Conservation (phyloP, 2,113 vertebrate genomes). For the Bos taurus region DNA sequence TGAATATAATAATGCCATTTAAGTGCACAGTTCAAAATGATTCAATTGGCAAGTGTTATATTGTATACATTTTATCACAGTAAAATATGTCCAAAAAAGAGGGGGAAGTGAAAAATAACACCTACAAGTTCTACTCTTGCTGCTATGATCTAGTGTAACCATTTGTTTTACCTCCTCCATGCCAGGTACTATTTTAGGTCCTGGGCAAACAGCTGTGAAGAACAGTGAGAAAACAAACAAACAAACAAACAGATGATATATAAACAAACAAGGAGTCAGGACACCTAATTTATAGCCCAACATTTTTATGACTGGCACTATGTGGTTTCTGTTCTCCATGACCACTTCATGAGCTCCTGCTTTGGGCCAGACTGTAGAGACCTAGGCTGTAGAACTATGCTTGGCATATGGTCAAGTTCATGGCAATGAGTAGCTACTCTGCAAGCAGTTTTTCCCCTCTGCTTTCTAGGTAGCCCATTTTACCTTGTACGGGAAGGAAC, state of each 20-base stretch:
- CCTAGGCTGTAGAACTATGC: not conserved
- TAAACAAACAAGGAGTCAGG: not conserved
- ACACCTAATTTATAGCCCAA: not conserved
- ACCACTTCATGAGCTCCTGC: not conserved
- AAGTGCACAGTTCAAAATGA: not conserved
- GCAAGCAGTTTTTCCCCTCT: not conserved
- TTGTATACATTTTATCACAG: not conserved
- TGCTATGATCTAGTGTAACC: not conserved
- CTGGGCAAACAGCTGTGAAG: not conserved
- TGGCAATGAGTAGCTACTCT: not conserved
- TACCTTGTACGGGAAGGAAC: not conserved
- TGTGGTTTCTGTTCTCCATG: not conserved
- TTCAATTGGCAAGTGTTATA: not conserved
- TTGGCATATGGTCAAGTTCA: not conserved
- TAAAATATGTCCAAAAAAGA: not conserved
- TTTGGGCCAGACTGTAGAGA: not conserved
- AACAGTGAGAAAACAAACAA: not conserved
- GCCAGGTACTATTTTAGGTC: not conserved
- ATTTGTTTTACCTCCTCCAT: not conserved
- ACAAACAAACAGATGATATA: not conserved
- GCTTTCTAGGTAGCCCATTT: not conserved
- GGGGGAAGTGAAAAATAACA: not conserved
- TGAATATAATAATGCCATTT: not conserved
- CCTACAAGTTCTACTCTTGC: not conserved
- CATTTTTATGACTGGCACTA: not conserved